phyloP scores from a whole-genome alignment of 2,888 invertebrate species.

The Schizotus pectinicornis region DNA sequence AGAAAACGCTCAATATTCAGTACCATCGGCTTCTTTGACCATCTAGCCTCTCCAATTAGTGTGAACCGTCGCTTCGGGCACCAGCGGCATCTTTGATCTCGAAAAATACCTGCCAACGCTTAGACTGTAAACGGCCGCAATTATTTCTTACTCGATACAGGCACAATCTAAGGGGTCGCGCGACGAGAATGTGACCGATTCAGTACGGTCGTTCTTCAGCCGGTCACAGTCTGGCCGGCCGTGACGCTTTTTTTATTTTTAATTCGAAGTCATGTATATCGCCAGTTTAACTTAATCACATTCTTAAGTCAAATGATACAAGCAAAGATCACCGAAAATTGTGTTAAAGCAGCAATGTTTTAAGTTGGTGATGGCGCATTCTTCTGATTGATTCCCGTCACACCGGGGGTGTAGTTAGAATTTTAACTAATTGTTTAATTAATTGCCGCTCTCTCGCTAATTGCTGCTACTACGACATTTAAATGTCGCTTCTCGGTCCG shows the following conservation, averaged over 20 bases:
- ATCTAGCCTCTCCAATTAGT: constrained; percentile 61
- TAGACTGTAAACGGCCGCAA: constrained; percentile 48
- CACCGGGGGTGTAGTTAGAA: neutral
- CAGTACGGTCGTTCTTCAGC: constrained; percentile 36
- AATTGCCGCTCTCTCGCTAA: constrained; percentile 15
- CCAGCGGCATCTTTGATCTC: constrained; percentile 58
- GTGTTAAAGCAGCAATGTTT: constrained; percentile 46
- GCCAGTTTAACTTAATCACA: constrained; percentile 51
- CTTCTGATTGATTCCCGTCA: constrained; percentile 33
- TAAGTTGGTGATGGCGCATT: constrained; percentile 35
- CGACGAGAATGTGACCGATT: constrained; percentile 53
- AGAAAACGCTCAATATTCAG: constrained; percentile 59
- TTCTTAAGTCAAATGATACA: constrained; percentile 49
- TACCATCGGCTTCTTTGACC: constrained; percentile 61
- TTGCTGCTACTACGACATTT: neutral
- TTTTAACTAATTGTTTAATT: constrained; percentile 9
- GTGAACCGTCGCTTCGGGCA: constrained; percentile 60
- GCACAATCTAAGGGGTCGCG: constrained; percentile 46
- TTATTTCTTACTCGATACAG: neutral
- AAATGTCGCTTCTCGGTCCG: neutral
- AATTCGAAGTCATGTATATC: constrained; percentile 40
- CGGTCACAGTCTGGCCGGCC: constrained; percentile 48
- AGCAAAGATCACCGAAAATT: constrained; percentile 39
- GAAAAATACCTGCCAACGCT: constrained; percentile 57
- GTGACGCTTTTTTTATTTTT: constrained; percentile 30